Evolutionary conservation across 2,113 vertebrate genomes (phyloP).

Genomic region (Eudyptes chrysolophus): DNA sequence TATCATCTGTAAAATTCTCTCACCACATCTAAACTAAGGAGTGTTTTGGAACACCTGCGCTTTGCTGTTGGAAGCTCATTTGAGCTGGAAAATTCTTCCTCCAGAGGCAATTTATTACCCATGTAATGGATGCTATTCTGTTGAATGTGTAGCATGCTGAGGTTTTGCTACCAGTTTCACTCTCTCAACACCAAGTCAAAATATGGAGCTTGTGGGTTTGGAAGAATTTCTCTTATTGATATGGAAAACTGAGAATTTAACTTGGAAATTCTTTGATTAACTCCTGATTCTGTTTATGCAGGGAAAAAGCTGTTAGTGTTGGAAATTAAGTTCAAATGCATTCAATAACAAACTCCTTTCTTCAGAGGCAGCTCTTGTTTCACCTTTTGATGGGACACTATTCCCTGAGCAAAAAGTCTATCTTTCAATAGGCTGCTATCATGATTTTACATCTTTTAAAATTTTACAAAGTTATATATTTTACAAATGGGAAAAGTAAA

Average conservation of each 20-base stretch:
- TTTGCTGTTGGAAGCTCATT: slow-evolving; percentile 31
- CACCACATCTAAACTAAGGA: slow-evolving; percentile 21
- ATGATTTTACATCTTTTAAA: neutral
- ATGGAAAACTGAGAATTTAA: slow-evolving; percentile 38
- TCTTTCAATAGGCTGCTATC: neutral
- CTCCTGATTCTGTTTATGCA: slow-evolving; percentile 1
- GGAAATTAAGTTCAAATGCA: slow-evolving; percentile 17
- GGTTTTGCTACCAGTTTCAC: slow-evolving; percentile 24
- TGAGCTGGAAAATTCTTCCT: slow-evolving; percentile 31
- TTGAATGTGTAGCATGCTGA: neutral
- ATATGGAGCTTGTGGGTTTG: neutral
- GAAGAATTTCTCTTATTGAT: slow-evolving; percentile 16
- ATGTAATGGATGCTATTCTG: slow-evolving; percentile 10
- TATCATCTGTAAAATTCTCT: slow-evolving; percentile 32
- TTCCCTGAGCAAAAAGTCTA: neutral
- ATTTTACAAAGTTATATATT: neutral
- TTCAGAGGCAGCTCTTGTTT: slow-evolving; percentile 6
- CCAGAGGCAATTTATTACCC: slow-evolving; percentile 9
- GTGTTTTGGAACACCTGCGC: slow-evolving; percentile 23
- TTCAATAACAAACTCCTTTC: neutral
- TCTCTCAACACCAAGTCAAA: slow-evolving; percentile 8
- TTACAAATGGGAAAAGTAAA: neutral
- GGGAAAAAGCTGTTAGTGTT: slow-evolving; percentile 18
- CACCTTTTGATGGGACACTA: neutral
- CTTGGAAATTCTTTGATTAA: slow-evolving; percentile 19